A percentile compares a stretch with the other conserved stretches of the same genome.
These are phyloP conservation scores for Amorpha juglandis DNA, from an alignment of 2,888 invertebrate species.

Conservation along the genomic window DNA sequence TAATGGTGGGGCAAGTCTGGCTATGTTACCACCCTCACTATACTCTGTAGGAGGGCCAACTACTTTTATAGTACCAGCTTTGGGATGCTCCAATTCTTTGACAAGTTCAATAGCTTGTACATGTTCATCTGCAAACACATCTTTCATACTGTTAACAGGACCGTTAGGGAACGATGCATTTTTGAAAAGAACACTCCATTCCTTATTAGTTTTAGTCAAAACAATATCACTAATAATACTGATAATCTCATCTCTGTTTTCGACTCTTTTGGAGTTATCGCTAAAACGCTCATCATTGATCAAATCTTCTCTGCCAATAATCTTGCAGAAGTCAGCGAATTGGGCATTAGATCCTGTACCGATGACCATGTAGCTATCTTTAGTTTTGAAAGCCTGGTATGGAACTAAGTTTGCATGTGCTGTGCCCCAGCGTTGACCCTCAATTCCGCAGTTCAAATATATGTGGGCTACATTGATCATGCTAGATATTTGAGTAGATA, in stretches of 20 bases:
- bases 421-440: conserved; percentile 94
- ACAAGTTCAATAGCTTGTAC: conserved; percentile 89
- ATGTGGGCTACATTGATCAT: conserved; percentile 95
- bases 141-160: conserved; percentile 93
- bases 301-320: conserved; percentile 86
- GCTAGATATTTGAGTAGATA: conserved; percentile 95
- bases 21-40: conserved; percentile 88
- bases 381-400: conserved; percentile 94
- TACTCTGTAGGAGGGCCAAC: conserved; percentile 95
- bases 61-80: conserved; percentile 88
- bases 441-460: conserved; percentile 93
- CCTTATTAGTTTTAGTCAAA: conserved; percentile 86
- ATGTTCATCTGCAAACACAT: conserved; percentile 95
- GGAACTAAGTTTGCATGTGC: conserved; percentile 97
- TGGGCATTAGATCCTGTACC: conserved; percentile 94
- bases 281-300: conserved; percentile 85
- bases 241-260: conserved; percentile 89
- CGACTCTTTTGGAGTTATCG: conserved; percentile 90
- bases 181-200: conserved; percentile 90
- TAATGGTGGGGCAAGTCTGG: conserved; percentile 90
- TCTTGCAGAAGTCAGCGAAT: conserved; percentile 88
- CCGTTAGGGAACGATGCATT: conserved; percentile 93
- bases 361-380: conserved; percentile 92
- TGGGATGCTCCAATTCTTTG: conserved; percentile 88
- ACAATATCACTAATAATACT: conserved; percentile 83